Conservation (phyloP, 1,140 invertebrate species). For the Uloborus diversus region DNA sequence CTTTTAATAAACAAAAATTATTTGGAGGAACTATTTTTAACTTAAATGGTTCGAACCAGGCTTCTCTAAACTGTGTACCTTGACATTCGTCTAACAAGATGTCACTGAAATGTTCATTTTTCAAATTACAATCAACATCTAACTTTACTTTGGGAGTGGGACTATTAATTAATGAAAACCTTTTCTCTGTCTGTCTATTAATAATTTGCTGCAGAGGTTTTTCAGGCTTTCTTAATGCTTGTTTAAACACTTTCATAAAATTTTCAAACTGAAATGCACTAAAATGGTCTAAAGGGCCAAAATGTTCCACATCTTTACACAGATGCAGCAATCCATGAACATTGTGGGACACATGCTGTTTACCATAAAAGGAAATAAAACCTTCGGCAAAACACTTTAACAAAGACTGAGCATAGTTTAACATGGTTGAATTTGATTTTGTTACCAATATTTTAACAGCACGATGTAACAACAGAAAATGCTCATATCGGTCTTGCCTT, state of each 20-base stretch:
- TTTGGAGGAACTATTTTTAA: too few relatives aligned
- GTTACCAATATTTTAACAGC: slow-evolving; percentile 57
- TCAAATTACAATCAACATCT: too few relatives aligned
- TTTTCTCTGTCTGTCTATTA: slow-evolving; percentile 60
- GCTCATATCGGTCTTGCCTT: slow-evolving; percentile 62
- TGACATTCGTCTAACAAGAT: too few relatives aligned
- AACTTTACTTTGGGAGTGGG: too few relatives aligned
- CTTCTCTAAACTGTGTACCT: too few relatives aligned
- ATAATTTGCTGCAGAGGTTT: slow-evolving; percentile 60
- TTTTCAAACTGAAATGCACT: slow-evolving; percentile 68
- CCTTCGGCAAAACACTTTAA: slow-evolving; percentile 62
- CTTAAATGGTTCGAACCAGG: too few relatives aligned
- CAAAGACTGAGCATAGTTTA: slow-evolving; percentile 59
- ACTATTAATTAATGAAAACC: background rate
- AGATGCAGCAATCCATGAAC: slow-evolving; percentile 68
- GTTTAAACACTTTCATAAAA: slow-evolving; percentile 65
- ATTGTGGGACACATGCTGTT: slow-evolving; percentile 60
- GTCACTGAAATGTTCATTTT: too few relatives aligned
- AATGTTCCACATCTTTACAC: slow-evolving; percentile 63
- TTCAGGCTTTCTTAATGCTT: slow-evolving; percentile 58
- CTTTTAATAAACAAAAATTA: too few relatives aligned
- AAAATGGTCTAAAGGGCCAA: slow-evolving; percentile 64
- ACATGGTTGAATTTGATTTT: background rate
- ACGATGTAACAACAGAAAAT: slow-evolving; percentile 65
- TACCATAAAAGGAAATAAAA: slow-evolving; percentile 58